Evolutionary conservation across 2,797 vertebrate species (phyloP), one percentile per base, ranked within the genome.

Genomic region (Helicolenus hilgendorfi): DNA sequence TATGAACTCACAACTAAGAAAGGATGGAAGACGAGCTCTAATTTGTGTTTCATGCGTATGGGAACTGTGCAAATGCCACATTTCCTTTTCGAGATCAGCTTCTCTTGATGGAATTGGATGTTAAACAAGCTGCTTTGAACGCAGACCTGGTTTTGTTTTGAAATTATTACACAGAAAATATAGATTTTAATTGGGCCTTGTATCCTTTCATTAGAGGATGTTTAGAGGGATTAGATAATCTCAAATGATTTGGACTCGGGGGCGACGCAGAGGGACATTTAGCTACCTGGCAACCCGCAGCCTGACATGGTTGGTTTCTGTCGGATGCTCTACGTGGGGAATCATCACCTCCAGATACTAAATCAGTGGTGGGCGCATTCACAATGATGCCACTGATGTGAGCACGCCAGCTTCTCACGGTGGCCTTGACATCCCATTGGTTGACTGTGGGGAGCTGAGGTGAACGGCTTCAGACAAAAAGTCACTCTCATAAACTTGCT

Each of bases 401-500:
- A 72, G 60, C 60, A 79, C 38, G 64, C 24, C 24, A 9, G 29
- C 20, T 49, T 70, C 68, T 72, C 69, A 65, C 36, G 29, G 68
- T 67, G 76, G 77, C 83, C 85, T 82, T 85, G 35, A 84, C 10
- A 15, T 79, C 63, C 31, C 53, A 59, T 67, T 67, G 75, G 59
- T 70, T 56, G 56, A 81, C 80, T 72, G 63, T 18, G 18, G 59
- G 60, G 62, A 11, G 18, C 31, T 35, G 20, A 31, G 3, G 36
- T 60, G 27, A 82, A 62, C 56, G 71, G 83, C 69, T 79, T 77
- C 22, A 69, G 76, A 84, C 26, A 88, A 77, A 88, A 77, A 85
- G 53, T 13, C 36, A 31, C 56, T 55, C 18, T 72, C 72, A 83
- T 76, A 62, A 88, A 85, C 38, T 78, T 89, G 72, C 31, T 72